Percentiles rank a stretch among this genome's conserved stretches.
phyloP scores from a whole-genome alignment of 2,113 vertebrate species.

The Nothobranchius kuhntae region DNA sequence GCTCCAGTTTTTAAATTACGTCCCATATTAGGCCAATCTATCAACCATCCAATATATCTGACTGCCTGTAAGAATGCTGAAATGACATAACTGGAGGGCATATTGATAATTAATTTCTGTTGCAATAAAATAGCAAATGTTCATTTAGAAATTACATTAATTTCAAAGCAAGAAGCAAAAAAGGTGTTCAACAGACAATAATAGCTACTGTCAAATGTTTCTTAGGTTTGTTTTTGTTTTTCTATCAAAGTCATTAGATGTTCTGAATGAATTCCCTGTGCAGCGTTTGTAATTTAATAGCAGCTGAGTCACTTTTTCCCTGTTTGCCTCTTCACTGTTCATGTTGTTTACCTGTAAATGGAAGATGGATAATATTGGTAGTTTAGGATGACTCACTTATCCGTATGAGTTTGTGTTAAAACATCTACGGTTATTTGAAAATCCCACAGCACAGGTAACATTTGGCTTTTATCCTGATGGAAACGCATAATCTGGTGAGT shows the following conservation, averaged over 20 bases:
- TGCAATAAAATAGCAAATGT: conserved; percentile 11
- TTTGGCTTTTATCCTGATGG: conserved; percentile 27
- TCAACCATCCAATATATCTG: not conserved
- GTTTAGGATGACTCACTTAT: conserved; percentile 6
- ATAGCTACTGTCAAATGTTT: not conserved
- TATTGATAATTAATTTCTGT: conserved; percentile 3
- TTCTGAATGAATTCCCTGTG: not conserved
- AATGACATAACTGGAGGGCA: not conserved
- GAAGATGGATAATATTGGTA: not conserved
- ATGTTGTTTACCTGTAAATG: too few species aligned
- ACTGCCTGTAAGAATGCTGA: conserved; percentile 1
- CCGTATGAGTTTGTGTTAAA: conserved; percentile 11
- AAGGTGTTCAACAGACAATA: not conserved
- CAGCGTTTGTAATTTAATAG: not conserved
- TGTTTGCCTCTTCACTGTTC: too few species aligned
- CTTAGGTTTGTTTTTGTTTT: not conserved
- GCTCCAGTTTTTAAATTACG: conserved; percentile 32
- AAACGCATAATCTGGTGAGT: not conserved
- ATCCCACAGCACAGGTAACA: conserved; percentile 21
- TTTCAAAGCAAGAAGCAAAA: not conserved
- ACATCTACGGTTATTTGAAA: conserved; percentile 2
- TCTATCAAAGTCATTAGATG: not conserved
- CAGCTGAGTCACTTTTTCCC: conserved; percentile 4
- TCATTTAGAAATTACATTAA: not conserved
- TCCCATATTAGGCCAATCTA: conserved; percentile 10